Conservation (phyloP, 2,797 vertebrate species). For the Hydrophis major region DNA sequence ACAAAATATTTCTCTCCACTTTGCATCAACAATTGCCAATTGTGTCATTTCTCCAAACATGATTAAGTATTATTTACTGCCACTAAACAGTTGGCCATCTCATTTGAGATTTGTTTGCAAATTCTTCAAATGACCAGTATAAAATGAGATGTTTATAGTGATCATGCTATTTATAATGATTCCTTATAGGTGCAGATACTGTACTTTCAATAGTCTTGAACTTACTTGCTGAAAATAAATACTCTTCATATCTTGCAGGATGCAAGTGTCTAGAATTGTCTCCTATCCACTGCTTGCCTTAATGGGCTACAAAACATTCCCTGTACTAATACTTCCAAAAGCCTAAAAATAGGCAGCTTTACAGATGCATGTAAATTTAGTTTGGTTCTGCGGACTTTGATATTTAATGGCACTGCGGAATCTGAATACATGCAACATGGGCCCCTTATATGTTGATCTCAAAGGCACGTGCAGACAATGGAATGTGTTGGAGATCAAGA, state of each 20-base stretch:
- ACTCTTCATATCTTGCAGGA: neutral
- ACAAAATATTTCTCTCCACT: neutral
- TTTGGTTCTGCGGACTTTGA: neutral
- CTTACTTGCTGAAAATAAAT: neutral
- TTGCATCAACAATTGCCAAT: neutral
- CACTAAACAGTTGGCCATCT: neutral
- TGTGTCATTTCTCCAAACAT: neutral
- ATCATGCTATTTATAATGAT: neutral
- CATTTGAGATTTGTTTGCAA: neutral
- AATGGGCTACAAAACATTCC: neutral
- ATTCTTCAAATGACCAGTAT: neutral
- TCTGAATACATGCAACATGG: fast-evolving
- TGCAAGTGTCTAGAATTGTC: neutral
- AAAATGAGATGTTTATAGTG: neutral
- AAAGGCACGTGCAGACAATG: neutral
- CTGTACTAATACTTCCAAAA: neutral
- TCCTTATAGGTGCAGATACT: neutral
- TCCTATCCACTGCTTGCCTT: neutral
- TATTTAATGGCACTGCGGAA: neutral
- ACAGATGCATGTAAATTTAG: neutral
- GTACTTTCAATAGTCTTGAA: neutral
- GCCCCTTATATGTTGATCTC: conserved; percentile 23
- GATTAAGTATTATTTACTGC: neutral
- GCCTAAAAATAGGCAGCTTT: conserved; percentile 10
- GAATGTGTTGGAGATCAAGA: neutral